Evolutionary conservation across 64 coral and sea anemone genomes (phyloP).

Genomic region (Acropora tenuis): DNA sequence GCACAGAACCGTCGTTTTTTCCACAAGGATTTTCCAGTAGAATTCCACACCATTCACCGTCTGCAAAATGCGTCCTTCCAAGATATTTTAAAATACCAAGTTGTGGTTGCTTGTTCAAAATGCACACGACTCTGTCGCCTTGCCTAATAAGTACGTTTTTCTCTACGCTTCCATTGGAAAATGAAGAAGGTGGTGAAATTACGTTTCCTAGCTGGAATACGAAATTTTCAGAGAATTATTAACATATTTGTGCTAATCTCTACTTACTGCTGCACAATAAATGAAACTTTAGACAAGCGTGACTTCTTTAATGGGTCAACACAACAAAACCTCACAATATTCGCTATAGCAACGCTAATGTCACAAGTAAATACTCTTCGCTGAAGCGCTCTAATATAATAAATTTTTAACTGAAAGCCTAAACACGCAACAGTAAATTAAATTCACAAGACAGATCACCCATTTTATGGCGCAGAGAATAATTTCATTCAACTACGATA

Average conservation of each 20-base stretch:
- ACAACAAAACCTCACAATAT: slow-evolving; percentile 5
- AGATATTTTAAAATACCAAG: slow-evolving; percentile 81
- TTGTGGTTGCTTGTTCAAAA: slow-evolving; percentile 82
- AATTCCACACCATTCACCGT: slow-evolving; percentile 94
- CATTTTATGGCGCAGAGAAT: not conserved
- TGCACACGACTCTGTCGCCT: slow-evolving; percentile 80
- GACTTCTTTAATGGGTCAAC: not conserved
- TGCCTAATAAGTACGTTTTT: slow-evolving; percentile 1
- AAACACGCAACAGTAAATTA: slow-evolving; percentile 8
- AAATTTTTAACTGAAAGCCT: slow-evolving; percentile 19
- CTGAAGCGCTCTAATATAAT: slow-evolving; percentile 20
- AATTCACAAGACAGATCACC: not conserved
- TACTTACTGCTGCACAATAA: not conserved
- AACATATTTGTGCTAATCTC: not conserved
- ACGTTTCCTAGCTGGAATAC: not conserved
- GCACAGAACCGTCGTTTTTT: slow-evolving; percentile 93
- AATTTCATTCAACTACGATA: not conserved
- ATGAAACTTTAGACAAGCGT: slow-evolving; percentile 2
- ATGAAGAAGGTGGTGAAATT: not conserved
- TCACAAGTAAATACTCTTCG: not conserved
- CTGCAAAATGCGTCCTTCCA: slow-evolving; percentile 87
- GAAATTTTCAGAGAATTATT: not conserved
- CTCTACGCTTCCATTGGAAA: not conserved
- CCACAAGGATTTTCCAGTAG: slow-evolving; percentile 84
- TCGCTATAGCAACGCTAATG: slow-evolving; percentile 17